Base-by-base conservation (phyloP, 2,113 vertebrate genomes). In the Gymnocephalus cernua region DNA sequence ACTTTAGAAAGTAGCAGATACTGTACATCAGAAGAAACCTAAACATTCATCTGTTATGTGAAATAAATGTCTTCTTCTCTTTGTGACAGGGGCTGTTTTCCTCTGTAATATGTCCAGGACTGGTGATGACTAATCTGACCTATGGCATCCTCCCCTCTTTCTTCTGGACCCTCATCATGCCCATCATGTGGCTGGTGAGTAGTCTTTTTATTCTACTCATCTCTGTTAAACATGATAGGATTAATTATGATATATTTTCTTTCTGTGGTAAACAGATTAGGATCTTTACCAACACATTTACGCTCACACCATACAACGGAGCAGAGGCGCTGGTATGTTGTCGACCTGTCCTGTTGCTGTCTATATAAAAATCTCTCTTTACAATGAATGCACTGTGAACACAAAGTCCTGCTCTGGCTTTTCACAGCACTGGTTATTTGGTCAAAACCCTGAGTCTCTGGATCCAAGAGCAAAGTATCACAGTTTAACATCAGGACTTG, bases 41-140 rank as follows among this genome's bases (percentile, higher is more conserved):
- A 61, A 67, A 53, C 5, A 21, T 45, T 3, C 5, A 23, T 23
- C 12, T 51, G 4, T 14, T 16, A 4, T 48, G n/a, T 21, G 14
- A 13, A 45, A 10, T 61, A 6, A 2, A 6, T 32, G 18, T 62
- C 21, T 59, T 47, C 16, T 29, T 67, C 4, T 74, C 5, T 74
- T 50, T 58, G 79, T 65, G 23, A 57, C 93, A 99, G 98, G 97
- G 98, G 51, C 87, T 99, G 78, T 99, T 96, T 89, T 99, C 98
- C 67, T 97, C 96, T 69, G 97, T 98, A 32, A 93, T 95, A 8
- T 99, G 98, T 73, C 98, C 98, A 29, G 98, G 98, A 18, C 91
- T 97, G 0, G 97, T 98, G 74, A 89, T 98, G 96, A 96, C 97
- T 78, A 99, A 98, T 73, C 63, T 99, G 86, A 99, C 98, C 0